Conservation (phyloP, 2,797 vertebrate species). For the Antennarius maculatus region DNA sequence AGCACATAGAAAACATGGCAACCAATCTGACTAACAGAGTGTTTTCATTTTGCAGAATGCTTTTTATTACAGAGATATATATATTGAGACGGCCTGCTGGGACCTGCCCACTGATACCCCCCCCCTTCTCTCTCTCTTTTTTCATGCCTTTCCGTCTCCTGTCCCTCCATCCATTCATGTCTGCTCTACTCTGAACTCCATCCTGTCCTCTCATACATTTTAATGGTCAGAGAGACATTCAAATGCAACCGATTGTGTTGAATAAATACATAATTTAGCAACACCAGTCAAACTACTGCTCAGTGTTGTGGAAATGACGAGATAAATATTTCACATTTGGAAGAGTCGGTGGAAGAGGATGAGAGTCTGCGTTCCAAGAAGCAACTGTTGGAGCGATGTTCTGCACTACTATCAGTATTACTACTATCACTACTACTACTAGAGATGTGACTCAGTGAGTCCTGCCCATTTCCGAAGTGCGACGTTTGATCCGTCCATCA, state of each 20-base stretch:
- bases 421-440: conserved; percentile 2
- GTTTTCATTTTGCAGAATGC: conserved; percentile 42
- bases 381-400: conserved; percentile 8
- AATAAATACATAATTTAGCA: conserved; percentile 76
- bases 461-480: conserved; percentile 46
- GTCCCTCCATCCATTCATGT: conserved; percentile 33
- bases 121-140: conserved; percentile 12
- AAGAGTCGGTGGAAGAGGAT: conserved; percentile 44
- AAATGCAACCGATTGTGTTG: conserved; percentile 53
- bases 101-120: conserved; percentile 23
- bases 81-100: conserved; percentile 28
- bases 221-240: conserved; percentile 61
- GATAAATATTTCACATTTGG: conserved; percentile 70
- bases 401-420: background rate
- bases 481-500: background rate
- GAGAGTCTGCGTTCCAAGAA: conserved; percentile 29
- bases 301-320: conserved; percentile 66
- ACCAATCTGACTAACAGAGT: background rate
- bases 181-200: conserved; percentile 36
- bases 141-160: conserved; percentile 24
- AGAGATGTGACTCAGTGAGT: conserved; percentile 61
- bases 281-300: conserved; percentile 59
- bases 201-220: conserved; percentile 72
- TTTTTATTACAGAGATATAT: conserved; percentile 32
- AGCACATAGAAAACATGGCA: conserved; percentile 3